Conservation (phyloP, 1,140 invertebrate species). For the Eulimnadia texana region DNA sequence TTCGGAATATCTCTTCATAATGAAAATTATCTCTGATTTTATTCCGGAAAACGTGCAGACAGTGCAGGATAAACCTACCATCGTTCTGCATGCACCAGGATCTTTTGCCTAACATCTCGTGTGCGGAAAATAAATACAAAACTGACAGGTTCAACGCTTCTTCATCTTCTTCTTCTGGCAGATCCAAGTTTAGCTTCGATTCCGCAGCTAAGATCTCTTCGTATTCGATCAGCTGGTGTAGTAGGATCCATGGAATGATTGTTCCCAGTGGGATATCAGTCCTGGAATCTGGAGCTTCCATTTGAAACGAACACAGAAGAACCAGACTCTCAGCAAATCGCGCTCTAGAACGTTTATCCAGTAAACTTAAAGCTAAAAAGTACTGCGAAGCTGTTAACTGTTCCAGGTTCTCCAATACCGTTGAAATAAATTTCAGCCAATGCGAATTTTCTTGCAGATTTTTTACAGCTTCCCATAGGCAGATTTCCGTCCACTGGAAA, state of each 20-base stretch:
- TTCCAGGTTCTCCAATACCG: neutral
- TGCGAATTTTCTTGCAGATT: neutral
- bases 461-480: neutral
- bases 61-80: neutral
- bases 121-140: constrained; percentile 61
- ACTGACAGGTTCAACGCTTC: constrained; percentile 55
- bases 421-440: no score
- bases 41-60: neutral
- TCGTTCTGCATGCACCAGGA: constrained; percentile 1
- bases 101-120: constrained; percentile 63
- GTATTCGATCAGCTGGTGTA: constrained; percentile 56
- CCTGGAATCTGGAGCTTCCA: constrained; percentile 43
- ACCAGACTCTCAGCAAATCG: constrained; percentile 59
- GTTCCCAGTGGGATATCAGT: constrained; percentile 51
- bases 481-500: constrained; percentile 26
- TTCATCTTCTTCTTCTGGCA: constrained; percentile 32
- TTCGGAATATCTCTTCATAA: neutral
- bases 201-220: constrained; percentile 33
- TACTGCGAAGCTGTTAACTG: neutral
- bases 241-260: constrained; percentile 63
- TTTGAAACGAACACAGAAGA: constrained; percentile 52
- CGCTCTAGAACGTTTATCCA: constrained; percentile 34
- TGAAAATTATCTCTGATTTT: neutral
- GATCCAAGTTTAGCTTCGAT: constrained; percentile 22
- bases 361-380: neutral